Conservation (phyloP, 2,113 vertebrate species). For the Notechis scutatus region DNA sequence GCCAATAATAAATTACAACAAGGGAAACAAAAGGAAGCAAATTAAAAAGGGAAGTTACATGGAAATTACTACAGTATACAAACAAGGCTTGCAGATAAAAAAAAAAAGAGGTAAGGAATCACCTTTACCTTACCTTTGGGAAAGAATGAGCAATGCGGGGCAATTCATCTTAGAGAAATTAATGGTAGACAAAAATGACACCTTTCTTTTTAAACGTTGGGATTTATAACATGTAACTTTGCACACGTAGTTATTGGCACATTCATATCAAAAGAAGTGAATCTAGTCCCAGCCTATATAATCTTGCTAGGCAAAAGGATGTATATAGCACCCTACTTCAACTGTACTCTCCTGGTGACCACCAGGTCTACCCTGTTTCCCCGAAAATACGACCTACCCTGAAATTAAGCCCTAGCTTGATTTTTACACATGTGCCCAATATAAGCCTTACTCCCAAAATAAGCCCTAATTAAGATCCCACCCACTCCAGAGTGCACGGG, state of each 20-base stretch:
- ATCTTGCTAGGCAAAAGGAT: neutral
- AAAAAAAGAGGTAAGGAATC: neutral
- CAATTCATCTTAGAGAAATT: neutral
- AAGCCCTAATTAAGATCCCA: too few relatives aligned
- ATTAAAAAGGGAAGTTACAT: neutral
- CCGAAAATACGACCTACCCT: too few relatives aligned
- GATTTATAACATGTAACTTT: neutral
- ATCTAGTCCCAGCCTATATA: neutral
- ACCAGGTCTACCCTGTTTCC: too few relatives aligned
- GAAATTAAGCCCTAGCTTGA: too few relatives aligned
- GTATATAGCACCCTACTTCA: too few relatives aligned
- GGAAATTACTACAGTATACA: neutral
- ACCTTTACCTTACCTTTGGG: too few relatives aligned
- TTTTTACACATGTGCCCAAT: too few relatives aligned
- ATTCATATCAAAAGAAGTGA: neutral
- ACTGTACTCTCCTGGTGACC: too few relatives aligned
- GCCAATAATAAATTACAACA: neutral
- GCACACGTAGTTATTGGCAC: neutral
- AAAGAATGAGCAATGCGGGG: neutral
- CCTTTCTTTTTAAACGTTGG: neutral
- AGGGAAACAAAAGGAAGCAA: neutral
- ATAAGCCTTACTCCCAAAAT: too few relatives aligned
- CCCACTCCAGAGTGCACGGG: too few relatives aligned
- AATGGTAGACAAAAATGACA: neutral
- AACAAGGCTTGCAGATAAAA: neutral